Base-by-base conservation (phyloP, 2,888 invertebrate species). In the Neria commutata region DNA sequence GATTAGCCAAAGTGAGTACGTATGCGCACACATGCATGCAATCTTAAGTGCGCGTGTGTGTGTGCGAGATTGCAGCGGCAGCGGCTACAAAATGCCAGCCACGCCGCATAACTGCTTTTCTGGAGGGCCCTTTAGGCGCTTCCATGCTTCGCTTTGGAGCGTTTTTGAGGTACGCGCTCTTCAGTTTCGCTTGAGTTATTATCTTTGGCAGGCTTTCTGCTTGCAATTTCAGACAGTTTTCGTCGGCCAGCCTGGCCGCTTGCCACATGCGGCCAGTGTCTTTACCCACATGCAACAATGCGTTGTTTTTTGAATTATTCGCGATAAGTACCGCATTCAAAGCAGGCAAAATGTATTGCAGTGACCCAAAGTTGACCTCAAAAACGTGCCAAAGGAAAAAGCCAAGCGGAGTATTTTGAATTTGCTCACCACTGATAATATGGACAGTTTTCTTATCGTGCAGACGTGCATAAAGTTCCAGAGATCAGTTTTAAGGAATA, bases 1-100 rank as follows among this genome's bases (percentile, higher is more conserved):
- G 75, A 75, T 75, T 74, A 73, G 53, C 45, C 46, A 48, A 42
- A 42, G 42, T 21, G 42, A 42, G 42, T n/a, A n/a, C 4, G 19
- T 42, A 19, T 3, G n/a, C n/a, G n/a, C n/a, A n/a, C n/a, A n/a
- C n/a, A n/a, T n/a, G n/a, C n/a, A n/a, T n/a, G n/a, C n/a, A n/a
- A n/a, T n/a, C n/a, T n/a, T n/a, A 42, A 5, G 3, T 42, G 42
- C 17, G 42, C 17, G 6, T 42, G 42, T 17, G 42, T 14, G 42
- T 6, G 37, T 37, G 19, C 17, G 19, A 42, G 19, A 42, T 21
- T 8, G 19, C 42, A 42, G 8, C n/a, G n/a, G 11, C 37, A 37
- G 16, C 16, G 16, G 4, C n/a, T n/a, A n/a, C n/a, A n/a, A 14
- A 37, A 6, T 37, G 37, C 11, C 16, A 37, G 37, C 16, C 37